Evolutionary conservation across 2,797 vertebrate species (phyloP), one percentile per base, ranked within the genome.

Genomic region (Denticeps clupeoides): DNA sequence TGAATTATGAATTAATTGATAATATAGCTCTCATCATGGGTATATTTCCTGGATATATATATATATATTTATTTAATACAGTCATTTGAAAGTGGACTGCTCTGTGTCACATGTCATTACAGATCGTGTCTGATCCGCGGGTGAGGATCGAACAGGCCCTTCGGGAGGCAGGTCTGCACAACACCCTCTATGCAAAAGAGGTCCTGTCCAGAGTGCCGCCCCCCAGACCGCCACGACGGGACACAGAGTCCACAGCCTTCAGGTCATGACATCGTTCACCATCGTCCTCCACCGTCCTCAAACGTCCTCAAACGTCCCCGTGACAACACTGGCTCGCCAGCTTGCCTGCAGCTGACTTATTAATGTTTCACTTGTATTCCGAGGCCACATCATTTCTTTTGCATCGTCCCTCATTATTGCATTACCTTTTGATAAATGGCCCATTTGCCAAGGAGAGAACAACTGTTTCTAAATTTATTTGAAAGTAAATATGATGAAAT

Each of bases 71-170:
- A n/a, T 19, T 31, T 5, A 4, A 21, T 18, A 31, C 28, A 27
- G 38, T 43, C 11, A 23, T n/a, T 22, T n/a, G 11, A 9, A 4
- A 4, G 28, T 19, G 19, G 9, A 1, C 38, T 23, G 11, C 5
- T 7, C 41, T 33, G 24, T 10, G 19, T 3, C 13, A 28, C 12
- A 19, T 49, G n/a, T 74, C 73, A 50, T 62, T 67, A 52, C 81
- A 99, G 93, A 88, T 97, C 51, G 70, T 87, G 64, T 84, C 90
- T 58, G 93, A 99, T 64, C 88, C 84, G 2, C 83, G 93, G 63
- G 62, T 97, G 33, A 85, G 89, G 45, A 67, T 89, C 0, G 91
- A 97, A 60, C 77, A 85, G 41, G 90, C 88, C 1, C 86, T 98
- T 24, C 77, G 91, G 44, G 79, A 86, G 50, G 92, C 87, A n/a